These are phyloP conservation scores for Phataginus tetradactyla DNA, from an alignment of 2,797 vertebrate species.

Conservation along the genomic window DNA sequence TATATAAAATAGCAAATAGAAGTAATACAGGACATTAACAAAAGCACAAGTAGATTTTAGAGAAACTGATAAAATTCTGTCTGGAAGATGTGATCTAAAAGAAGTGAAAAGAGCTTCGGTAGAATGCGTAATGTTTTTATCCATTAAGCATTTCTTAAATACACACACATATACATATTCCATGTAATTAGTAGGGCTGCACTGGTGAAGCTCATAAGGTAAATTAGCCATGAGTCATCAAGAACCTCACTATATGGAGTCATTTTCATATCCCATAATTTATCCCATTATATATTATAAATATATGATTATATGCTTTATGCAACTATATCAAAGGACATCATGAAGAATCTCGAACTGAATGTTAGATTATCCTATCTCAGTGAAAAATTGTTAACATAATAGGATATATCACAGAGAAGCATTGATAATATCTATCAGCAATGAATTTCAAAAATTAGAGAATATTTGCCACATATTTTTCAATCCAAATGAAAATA, in stretches of 20 bases:
- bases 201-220: background rate
- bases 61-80: background rate
- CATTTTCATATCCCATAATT: background rate
- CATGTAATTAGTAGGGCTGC: background rate
- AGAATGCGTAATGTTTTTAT: background rate
- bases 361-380: background rate
- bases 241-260: background rate
- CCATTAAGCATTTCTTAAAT: background rate
- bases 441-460: background rate
- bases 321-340: background rate
- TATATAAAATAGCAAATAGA: background rate
- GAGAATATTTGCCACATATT: background rate
- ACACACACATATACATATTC: background rate
- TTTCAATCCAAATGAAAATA: background rate
- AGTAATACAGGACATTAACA: background rate
- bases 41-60: background rate
- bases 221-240: background rate
- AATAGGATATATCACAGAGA: background rate
- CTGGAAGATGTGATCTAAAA: background rate
- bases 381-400: background rate
- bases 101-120: background rate
- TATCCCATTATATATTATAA: background rate
- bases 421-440: background rate
- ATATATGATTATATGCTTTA: background rate
- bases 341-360: background rate